These are phyloP conservation scores for Polyommatus icarus DNA, from an alignment of 2,888 invertebrate genomes.

Conservation along the genomic window DNA sequence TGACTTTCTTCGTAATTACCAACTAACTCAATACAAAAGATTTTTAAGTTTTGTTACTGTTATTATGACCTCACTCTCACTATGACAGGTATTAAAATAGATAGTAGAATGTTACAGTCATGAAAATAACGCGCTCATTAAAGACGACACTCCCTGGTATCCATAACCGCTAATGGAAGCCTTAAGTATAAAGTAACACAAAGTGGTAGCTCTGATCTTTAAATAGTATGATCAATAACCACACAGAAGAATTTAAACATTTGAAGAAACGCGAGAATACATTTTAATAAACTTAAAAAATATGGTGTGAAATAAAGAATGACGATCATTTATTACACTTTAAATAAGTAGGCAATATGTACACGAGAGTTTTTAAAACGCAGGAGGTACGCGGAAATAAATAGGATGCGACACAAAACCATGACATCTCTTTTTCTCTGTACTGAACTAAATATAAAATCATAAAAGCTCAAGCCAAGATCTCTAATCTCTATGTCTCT, in stretches of 20 bases:
- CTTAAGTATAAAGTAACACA: slow-evolving; percentile 5
- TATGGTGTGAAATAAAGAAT: not conserved
- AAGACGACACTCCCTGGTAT: slow-evolving; percentile 18
- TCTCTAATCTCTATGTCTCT: not conserved
- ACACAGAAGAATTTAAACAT: not conserved
- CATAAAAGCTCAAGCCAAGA: no score
- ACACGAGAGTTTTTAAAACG: not conserved
- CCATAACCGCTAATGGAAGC: slow-evolving; percentile 16
- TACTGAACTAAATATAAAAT: no score
- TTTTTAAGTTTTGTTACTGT: not conserved
- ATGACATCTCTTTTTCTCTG: not conserved
- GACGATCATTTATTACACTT: not conserved
- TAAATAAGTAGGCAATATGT: not conserved
- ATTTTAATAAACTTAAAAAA: not conserved
- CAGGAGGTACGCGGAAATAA: not conserved
- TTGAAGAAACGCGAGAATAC: not conserved
- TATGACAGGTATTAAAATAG: not conserved
- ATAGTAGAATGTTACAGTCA: not conserved
- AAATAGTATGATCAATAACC: slow-evolving; percentile 1
- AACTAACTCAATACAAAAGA: no score
- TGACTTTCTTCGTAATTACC: no score
- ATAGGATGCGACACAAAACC: not conserved
- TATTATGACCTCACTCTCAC: not conserved
- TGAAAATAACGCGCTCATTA: slow-evolving; percentile 3
- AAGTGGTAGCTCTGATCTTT: not conserved